Evolutionary conservation across 2,888 invertebrate species (phyloP).

Genomic region (Hedychridium roseum): DNA sequence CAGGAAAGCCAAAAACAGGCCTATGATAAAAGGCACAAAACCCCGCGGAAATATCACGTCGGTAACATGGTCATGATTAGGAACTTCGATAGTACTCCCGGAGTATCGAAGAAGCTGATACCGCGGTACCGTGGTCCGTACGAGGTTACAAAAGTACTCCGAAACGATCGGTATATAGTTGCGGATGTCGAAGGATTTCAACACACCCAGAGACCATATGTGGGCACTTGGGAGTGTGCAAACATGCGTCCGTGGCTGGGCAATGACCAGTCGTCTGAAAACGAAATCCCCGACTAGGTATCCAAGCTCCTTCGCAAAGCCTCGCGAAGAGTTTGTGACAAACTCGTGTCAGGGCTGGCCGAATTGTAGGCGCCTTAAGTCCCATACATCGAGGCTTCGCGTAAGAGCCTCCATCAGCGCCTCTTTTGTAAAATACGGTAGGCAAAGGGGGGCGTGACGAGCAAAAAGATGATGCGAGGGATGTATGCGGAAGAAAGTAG

Average conservation of each 20-base stretch:
- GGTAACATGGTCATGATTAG: conserved; percentile 27
- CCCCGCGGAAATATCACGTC: conserved; percentile 8
- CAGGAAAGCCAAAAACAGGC: too few relatives aligned
- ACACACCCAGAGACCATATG: conserved; percentile 11
- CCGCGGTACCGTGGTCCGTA: conserved; percentile 26
- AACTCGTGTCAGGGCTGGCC: too few relatives aligned
- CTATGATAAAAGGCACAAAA: conserved; percentile 38
- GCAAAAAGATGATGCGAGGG: too few relatives aligned
- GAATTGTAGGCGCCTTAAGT: too few relatives aligned
- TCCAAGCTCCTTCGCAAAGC: neutral
- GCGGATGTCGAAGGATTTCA: conserved; percentile 16
- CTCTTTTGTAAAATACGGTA: too few relatives aligned
- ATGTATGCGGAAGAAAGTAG: too few relatives aligned
- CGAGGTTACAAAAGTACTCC: conserved; percentile 19
- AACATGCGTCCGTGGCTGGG: conserved; percentile 6
- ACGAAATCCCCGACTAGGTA: neutral
- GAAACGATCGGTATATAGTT: conserved; percentile 21
- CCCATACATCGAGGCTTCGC: too few relatives aligned
- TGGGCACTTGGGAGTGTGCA: conserved; percentile 8
- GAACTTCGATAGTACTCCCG: conserved; percentile 21
- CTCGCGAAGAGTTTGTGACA: too few relatives aligned
- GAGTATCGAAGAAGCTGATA: conserved; percentile 23
- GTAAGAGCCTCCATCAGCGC: too few relatives aligned
- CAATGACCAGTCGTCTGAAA: neutral
- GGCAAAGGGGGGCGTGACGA: too few relatives aligned